Conservation (phyloP, 1,140 invertebrate genomes). For the Nephotettix cincticeps region DNA sequence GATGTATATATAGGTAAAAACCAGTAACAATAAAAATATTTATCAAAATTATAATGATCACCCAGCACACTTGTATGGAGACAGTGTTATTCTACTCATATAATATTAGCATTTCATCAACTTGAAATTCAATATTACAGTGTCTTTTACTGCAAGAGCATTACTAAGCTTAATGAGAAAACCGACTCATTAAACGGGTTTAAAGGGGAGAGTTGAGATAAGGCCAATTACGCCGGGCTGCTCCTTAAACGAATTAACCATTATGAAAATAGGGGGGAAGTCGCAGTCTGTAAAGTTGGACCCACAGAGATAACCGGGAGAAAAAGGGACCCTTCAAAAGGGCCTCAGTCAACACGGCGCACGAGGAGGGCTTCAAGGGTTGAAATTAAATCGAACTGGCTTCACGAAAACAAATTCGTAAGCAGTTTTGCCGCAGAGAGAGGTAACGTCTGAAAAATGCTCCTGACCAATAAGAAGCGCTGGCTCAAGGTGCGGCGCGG, state of each 20-base stretch:
- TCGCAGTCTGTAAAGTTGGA: neutral
- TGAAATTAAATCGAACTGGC: slow-evolving; percentile 29
- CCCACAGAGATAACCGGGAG: neutral
- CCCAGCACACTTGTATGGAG: too few relatives aligned
- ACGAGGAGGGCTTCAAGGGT: neutral
- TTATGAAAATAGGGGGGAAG: slow-evolving; percentile 3
- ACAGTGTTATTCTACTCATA: too few relatives aligned
- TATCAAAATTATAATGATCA: too few relatives aligned
- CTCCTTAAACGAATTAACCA: neutral
- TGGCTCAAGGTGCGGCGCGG: slow-evolving; percentile 19
- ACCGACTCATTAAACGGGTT: too few relatives aligned
- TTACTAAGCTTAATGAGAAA: too few relatives aligned
- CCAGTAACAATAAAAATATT: too few relatives aligned
- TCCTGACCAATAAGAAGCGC: slow-evolving; percentile 28
- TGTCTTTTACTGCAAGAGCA: too few relatives aligned
- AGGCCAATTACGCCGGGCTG: too few relatives aligned
- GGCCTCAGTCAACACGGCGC: slow-evolving; percentile 5
- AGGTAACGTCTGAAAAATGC: slow-evolving; percentile 1
- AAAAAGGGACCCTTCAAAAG: neutral
- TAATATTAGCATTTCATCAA: too few relatives aligned
- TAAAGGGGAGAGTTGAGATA: too few relatives aligned
- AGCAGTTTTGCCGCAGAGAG: slow-evolving; percentile 25
- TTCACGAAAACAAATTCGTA: slow-evolving; percentile 28
- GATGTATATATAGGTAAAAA: too few relatives aligned
- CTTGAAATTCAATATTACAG: too few relatives aligned